Conservation (phyloP, 2,888 invertebrate genomes). For the Pristionchus fissidentatus region DNA sequence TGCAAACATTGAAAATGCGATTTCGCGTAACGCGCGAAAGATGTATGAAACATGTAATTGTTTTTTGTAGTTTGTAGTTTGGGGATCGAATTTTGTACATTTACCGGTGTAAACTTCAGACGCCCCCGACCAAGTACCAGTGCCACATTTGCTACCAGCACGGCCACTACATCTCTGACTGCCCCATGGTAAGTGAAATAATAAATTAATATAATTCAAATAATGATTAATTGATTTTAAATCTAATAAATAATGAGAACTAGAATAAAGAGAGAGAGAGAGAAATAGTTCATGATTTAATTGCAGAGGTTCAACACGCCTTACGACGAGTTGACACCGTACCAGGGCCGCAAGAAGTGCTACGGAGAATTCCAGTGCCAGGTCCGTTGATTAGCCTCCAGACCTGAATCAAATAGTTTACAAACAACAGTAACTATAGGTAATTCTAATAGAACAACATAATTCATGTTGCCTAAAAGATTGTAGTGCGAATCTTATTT, state of each 20-base stretch:
- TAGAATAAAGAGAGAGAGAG: not conserved
- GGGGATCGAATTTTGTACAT: not conserved
- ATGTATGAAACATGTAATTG: not conserved
- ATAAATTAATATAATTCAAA: no score
- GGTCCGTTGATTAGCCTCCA: no score
- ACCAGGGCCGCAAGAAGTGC: constrained; percentile 75
- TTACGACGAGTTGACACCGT: constrained; percentile 74
- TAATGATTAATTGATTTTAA: no score
- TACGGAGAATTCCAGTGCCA: constrained; percentile 73
- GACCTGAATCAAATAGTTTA: no score
- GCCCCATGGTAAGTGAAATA: constrained; percentile 66
- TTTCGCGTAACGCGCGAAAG: not conserved
- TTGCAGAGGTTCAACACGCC: constrained; percentile 74
- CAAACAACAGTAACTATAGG: no score
- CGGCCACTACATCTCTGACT: constrained; percentile 74
- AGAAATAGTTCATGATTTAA: not conserved
- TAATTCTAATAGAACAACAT: no score
- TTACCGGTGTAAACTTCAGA: constrained; percentile 47
- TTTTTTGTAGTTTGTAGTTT: not conserved
- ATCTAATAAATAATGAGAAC: not conserved
- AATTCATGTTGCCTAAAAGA: no score
- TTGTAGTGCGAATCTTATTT: no score
- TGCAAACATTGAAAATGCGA: no score
- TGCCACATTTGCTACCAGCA: constrained; percentile 74
- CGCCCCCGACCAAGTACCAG: constrained; percentile 72